A percentile compares a stretch with the other conserved stretches of the same genome.
Evolutionary conservation across 2,888 invertebrate genomes (phyloP).

Genomic region (Lithophane semibrunnea): DNA sequence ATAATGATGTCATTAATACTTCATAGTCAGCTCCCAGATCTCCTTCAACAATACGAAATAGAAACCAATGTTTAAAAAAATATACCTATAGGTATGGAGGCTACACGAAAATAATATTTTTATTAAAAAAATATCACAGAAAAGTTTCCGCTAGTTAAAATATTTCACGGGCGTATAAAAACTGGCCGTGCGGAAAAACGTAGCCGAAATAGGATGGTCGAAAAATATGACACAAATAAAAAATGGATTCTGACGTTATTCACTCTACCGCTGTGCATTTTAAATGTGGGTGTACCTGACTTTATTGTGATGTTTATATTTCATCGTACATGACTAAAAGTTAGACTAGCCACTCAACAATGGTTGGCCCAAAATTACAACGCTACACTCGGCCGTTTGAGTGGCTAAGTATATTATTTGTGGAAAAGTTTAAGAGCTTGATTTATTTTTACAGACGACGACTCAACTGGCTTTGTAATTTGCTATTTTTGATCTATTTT

Average conservation of each 20-base stretch:
- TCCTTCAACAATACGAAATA: neutral
- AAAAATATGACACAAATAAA: constrained; percentile 49
- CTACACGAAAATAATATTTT: constrained; percentile 14
- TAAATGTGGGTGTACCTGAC: neutral
- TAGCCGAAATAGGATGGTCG: constrained; percentile 36
- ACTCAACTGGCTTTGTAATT: neutral
- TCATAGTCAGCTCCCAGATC: no score
- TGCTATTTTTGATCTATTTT: neutral
- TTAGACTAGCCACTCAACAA: neutral
- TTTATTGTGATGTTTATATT: constrained; percentile 14
- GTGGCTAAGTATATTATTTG: neutral
- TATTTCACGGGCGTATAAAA: constrained; percentile 45
- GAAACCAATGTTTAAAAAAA: constrained; percentile 16
- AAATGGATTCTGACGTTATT: constrained; percentile 42
- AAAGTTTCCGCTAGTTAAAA: constrained; percentile 38
- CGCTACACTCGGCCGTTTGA: no score
- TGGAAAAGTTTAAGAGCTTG: no score
- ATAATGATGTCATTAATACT: no score
- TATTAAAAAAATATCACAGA: constrained; percentile 15
- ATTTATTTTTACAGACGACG: neutral
- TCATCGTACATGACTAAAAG: neutral
- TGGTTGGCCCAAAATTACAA: no score
- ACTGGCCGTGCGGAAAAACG: constrained; percentile 30
- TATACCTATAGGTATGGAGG: no score
- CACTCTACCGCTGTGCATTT: constrained; percentile 21